Evolutionary conservation across 2,113 vertebrate species (phyloP).

Genomic region (Vulpes vulpes): DNA sequence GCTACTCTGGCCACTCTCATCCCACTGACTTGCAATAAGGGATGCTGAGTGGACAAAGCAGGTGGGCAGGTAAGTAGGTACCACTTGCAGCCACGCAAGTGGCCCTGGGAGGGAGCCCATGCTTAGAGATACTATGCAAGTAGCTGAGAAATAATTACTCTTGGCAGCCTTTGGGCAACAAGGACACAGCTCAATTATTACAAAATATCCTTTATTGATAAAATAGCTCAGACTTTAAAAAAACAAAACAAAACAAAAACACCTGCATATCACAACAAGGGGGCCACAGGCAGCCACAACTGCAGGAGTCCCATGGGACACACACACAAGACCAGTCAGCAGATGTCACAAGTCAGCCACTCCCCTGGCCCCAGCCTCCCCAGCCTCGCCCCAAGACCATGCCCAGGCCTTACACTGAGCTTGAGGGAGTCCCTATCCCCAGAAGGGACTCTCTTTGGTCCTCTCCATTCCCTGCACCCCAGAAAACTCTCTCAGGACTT

Average conservation of each 20-base stretch:
- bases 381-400: neutral
- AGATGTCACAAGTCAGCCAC: neutral
- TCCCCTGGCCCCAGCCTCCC: neutral
- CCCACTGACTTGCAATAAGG: neutral
- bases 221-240: slow-evolving; percentile 77
- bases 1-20: neutral
- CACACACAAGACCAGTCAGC: neutral
- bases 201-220: slow-evolving; percentile 85
- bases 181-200: slow-evolving; percentile 74
- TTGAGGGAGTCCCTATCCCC: neutral
- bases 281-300: neutral
- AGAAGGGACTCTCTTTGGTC: neutral
- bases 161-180: neutral
- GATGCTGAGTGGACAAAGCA: neutral
- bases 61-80: neutral
- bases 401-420: neutral
- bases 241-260: slow-evolving; percentile 47
- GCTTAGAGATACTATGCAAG: neutral
- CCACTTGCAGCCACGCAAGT: neutral
- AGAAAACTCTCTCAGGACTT: neutral
- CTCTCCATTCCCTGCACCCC: neutral
- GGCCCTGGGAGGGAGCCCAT: neutral
- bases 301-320: neutral
- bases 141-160: neutral
- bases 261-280: slow-evolving; percentile 48